phyloP scores from a whole-genome alignment of 2,888 invertebrate species.

The Agrotis segetum region DNA sequence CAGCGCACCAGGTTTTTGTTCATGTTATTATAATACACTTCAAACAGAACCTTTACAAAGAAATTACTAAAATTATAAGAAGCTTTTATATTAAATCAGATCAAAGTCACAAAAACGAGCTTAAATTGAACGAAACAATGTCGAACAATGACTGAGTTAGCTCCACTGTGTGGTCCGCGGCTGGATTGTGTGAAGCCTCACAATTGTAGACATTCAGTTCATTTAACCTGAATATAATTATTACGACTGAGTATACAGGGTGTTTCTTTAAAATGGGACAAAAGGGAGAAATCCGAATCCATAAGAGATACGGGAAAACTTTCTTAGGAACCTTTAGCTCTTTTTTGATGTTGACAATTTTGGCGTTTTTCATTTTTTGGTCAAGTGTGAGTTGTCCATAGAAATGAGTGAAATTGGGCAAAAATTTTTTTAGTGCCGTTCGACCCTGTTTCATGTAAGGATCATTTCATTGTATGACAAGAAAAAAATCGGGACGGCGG shows the following conservation, averaged over 20 bases:
- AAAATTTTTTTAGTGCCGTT: too few relatives aligned
- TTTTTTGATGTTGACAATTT: too few relatives aligned
- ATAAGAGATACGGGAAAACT: too few relatives aligned
- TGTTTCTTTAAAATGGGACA: too few relatives aligned
- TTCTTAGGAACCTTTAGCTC: too few relatives aligned
- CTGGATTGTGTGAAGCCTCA: background rate
- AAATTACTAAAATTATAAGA: constrained; percentile 19
- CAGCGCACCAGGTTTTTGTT: constrained; percentile 6
- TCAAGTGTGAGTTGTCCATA: too few relatives aligned
- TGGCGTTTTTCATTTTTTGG: too few relatives aligned
- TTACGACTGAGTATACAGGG: constrained; percentile 7
- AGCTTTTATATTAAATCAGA: constrained; percentile 13
- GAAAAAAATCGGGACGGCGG: too few relatives aligned
- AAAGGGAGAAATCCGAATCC: too few relatives aligned
- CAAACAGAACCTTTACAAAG: constrained; percentile 23
- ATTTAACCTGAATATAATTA: constrained; percentile 5
- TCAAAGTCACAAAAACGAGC: constrained; percentile 25
- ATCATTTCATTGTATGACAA: too few relatives aligned
- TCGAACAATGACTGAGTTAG: constrained; percentile 8
- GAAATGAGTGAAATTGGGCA: too few relatives aligned
- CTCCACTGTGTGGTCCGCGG: background rate
- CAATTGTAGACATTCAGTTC: background rate
- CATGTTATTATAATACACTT: constrained; percentile 12
- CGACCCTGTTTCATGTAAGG: too few relatives aligned
- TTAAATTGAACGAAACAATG: constrained; percentile 11